Evolutionary conservation across 2,113 vertebrate species (phyloP), one percentile per base, ranked within the genome.

Genomic region (Toxotes chatareus): DNA sequence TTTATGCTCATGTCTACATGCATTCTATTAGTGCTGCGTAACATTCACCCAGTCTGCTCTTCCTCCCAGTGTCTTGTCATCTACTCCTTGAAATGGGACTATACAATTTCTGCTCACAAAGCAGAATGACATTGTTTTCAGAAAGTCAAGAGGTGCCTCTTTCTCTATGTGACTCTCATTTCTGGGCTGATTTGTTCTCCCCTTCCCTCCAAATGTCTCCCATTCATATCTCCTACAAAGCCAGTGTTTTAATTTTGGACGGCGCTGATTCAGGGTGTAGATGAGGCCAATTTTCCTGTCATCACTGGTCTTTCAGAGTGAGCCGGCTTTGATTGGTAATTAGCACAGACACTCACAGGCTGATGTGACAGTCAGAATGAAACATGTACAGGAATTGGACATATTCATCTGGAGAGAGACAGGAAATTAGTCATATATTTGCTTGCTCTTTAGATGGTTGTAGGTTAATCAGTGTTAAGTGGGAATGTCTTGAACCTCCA

Each of bases 221-320:
- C 12, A 67, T 68, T 77, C 46, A 63, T 47, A 27, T 76, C 32
- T 42, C 7, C 31, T 9, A 80, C 57, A 73, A 68, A 77, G 70
- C 27, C 31, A 44, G 7, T 46, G 38, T 71, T 74, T 71, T 72
- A 62, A 83, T 80, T 76, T 83, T 31, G 51, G 42, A 72, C 0
- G 3, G 23, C 1, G 17, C 61, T 57, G 44, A 79, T 83, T 80
- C 42, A 66, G 65, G 71, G 64, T 76, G 65, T 61, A 49, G 76
- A 86, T 63, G 53, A 57, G 76, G 55, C 70, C 51, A 70, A 79
- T 86, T 75, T 82, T 75, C 76, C 32, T 86, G 75, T 82, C 69
- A 77, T 56, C 59, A 0, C 12, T 10, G 8, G 60, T 40, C 62
- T 77, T 76, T 77, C 56, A 56, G 49, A 67, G 31, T 27, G 44